These are phyloP conservation scores for Ammodytes dubius DNA, from an alignment of 2,113 vertebrate species.

Conservation along the genomic window DNA sequence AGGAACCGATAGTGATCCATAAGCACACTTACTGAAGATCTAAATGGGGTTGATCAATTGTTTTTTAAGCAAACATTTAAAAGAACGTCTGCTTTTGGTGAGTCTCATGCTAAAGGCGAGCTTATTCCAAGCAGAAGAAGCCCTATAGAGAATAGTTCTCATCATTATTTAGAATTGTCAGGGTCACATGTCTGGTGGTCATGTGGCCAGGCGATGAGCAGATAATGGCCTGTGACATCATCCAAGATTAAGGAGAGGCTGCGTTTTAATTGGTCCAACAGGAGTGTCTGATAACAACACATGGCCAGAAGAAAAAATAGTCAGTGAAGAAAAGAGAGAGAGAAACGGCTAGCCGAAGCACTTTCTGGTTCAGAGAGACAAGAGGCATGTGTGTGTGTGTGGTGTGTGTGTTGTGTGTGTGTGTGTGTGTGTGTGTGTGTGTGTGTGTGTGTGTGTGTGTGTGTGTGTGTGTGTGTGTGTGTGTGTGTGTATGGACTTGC, in stretches of 20 bases:
- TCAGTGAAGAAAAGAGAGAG: constrained; percentile 43
- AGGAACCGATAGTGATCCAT: too few species aligned
- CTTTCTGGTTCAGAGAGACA: constrained; percentile 46
- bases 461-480: background rate
- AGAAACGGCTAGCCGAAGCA: constrained; percentile 44
- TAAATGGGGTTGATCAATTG: too few species aligned
- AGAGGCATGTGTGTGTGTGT: constrained; percentile 30
- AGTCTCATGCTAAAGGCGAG: too few species aligned
- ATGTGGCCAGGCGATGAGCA: constrained; percentile 36
- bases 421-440: background rate
- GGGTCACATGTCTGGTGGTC: constrained; percentile 53
- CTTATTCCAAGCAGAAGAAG: too few species aligned
- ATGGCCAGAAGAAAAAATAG: constrained; percentile 2
- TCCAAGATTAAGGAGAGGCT: constrained; percentile 63
- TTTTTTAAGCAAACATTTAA: too few species aligned
- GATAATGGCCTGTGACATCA: constrained; percentile 67
- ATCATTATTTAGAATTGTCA: constrained; percentile 54
- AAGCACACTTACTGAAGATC: too few species aligned
- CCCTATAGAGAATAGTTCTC: too few species aligned
- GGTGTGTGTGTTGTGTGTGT: background rate
- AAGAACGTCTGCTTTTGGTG: too few species aligned
- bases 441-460: background rate
- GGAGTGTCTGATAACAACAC: constrained; percentile 56
- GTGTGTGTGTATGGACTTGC: background rate
- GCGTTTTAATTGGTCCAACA: constrained; percentile 58